Evolutionary conservation across 2,113 vertebrate species (phyloP).

Genomic region (Vombatus ursinus): DNA sequence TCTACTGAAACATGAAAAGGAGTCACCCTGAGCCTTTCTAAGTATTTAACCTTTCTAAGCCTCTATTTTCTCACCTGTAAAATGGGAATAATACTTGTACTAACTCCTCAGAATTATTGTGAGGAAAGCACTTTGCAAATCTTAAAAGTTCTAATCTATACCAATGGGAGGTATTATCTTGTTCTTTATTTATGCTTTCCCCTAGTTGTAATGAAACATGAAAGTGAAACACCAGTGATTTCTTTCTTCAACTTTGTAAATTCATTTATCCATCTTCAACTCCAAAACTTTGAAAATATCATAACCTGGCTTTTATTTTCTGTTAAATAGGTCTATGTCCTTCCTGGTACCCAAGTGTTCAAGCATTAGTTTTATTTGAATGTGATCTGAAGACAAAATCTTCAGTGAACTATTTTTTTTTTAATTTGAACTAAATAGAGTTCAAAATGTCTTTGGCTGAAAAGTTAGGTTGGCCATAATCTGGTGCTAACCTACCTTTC

Average conservation of each 20-base stretch:
- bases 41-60: background rate
- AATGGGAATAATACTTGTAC: background rate
- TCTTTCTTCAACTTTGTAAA: background rate
- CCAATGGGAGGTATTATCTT: background rate
- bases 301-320: background rate
- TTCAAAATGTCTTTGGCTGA: background rate
- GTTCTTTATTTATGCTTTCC: background rate
- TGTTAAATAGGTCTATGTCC: background rate
- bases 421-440: background rate
- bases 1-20: too few species aligned
- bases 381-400: background rate
- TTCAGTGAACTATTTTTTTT: background rate
- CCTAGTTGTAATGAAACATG: background rate
- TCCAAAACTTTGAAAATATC: background rate
- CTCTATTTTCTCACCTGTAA: background rate
- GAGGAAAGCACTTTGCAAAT: background rate
- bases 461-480: background rate
- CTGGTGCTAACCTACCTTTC: background rate
- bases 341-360: background rate
- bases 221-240: background rate
- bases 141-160: background rate
- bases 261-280: background rate
- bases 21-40: background rate
- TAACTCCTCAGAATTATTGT: background rate
- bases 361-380: background rate